Percentiles rank a stretch among this genome's conserved stretches.
These are phyloP conservation scores for Sebastiscus albofasciatus DNA, from an alignment of 2,797 vertebrate genomes.

Conservation along the genomic window DNA sequence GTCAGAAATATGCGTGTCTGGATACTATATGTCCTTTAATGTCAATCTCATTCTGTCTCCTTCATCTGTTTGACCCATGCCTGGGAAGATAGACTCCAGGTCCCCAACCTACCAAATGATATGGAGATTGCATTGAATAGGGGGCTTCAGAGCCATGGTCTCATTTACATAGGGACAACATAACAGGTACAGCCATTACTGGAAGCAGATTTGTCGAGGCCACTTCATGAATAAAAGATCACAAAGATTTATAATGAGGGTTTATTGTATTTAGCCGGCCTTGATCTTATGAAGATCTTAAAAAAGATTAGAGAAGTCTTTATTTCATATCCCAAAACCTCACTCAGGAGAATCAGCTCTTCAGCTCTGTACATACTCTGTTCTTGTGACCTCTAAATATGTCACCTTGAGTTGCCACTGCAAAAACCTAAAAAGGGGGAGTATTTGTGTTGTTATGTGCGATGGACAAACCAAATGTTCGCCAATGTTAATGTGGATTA, in stretches of 20 bases:
- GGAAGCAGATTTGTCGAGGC: constrained; percentile 74
- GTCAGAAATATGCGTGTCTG: background rate
- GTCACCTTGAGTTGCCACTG: constrained; percentile 2
- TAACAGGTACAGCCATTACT: constrained; percentile 64
- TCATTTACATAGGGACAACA: constrained; percentile 79
- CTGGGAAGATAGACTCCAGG: constrained; percentile 24
- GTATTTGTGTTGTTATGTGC: background rate
- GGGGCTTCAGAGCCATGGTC: constrained; percentile 43
- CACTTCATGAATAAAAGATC: constrained; percentile 80
- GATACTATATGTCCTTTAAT: constrained; percentile 3
- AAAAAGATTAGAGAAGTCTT: constrained; percentile 1
- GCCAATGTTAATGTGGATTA: background rate
- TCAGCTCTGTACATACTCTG: background rate
- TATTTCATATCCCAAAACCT: constrained; percentile 12
- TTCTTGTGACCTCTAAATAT: background rate
- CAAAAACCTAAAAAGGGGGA: background rate
- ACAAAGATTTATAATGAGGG: constrained; percentile 48
- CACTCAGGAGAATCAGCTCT: background rate
- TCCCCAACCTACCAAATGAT: constrained; percentile 64
- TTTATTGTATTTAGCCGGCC: constrained; percentile 72
- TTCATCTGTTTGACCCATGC: constrained; percentile 37
- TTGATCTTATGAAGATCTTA: constrained; percentile 52
- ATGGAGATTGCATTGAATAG: constrained; percentile 72
- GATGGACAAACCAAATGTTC: background rate
- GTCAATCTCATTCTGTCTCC: constrained; percentile 42